Evolutionary conservation across 2,113 vertebrate genomes (phyloP), one percentile per base, ranked within the genome.

Genomic region (Cochlearius cochlearius): DNA sequence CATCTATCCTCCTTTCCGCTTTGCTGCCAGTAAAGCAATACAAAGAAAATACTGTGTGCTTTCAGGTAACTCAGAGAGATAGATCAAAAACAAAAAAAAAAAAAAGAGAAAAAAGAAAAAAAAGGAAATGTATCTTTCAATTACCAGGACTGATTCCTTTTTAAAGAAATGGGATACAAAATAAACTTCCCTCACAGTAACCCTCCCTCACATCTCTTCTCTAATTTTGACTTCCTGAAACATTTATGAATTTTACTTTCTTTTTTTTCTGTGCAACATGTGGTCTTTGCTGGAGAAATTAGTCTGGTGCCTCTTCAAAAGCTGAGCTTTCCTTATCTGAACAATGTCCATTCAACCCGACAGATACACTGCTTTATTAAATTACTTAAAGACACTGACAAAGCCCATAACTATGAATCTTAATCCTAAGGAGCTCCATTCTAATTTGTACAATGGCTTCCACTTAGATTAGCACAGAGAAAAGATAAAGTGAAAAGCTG

Each of bases 401-500:
- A 84, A 96, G 38, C 38, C 83, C 53, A 79, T 88, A 94, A 82
- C 82, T 56, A 56, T 74, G 76, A 77, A 83, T 87, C 87, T 91
- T 95, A 75, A 95, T 94, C 77, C 92, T 71, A 93, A 88, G 59
- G 60, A 84, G 29, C 39, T 80, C 86, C 68, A 21, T 71, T 72
- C 71, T 72, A 95, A 90, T 97, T 84, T 95, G 45, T 94, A 84
- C 75, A 78, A 78, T 63, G 73, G 53, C 80, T 96, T 94, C 89
- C 41, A 73, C 58, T 91, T 91, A 90, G 49, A 92, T 85, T 86
- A 88, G 58, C 73, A 60, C 63, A 93, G 78, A 78, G 78, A n/a
- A 92, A 89, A 92, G 78, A 92, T 92, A 94, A 96, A 92, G 63
- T 38, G 43, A 91, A 95, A 95, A 86, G 74, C 78, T 95, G 62